A percentile compares a stretch with the other conserved stretches of the same genome.
These are phyloP conservation scores for Arizona elegans DNA, from an alignment of 2,113 vertebrate species.

Conservation along the genomic window DNA sequence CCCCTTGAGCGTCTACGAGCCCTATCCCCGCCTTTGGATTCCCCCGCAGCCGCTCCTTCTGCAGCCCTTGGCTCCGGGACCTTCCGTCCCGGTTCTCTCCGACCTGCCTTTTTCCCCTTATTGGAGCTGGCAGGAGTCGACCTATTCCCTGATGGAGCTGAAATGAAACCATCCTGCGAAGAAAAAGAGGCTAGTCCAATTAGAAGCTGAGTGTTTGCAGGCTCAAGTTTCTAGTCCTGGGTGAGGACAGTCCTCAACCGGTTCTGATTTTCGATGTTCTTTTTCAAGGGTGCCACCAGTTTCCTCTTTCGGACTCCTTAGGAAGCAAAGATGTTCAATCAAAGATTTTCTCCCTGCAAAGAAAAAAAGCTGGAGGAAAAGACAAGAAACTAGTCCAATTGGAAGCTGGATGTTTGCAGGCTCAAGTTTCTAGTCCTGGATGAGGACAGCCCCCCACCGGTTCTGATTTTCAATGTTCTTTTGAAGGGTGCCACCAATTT, in stretches of 20 bases:
- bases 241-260: background rate
- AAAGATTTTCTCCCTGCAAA: too few relatives aligned
- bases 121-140: background rate
- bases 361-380: too few relatives aligned
- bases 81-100: background rate
- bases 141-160: background rate
- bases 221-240: background rate
- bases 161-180: too few relatives aligned
- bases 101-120: background rate
- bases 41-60: background rate
- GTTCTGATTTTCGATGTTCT: background rate
- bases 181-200: too few relatives aligned
- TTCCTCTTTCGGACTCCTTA: too few relatives aligned
- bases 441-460: background rate
- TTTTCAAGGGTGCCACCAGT: background rate
- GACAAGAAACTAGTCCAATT: too few relatives aligned
- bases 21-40: background rate
- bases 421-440: background rate
- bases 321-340: too few relatives aligned
- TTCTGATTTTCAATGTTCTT: background rate
- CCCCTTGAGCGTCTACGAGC: background rate
- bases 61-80: rapidly evolving
- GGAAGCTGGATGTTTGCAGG: background rate
- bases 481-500: background rate
- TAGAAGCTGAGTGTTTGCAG: background rate